Evolutionary conservation across 1,140 invertebrate species (phyloP).

Genomic region (Leptestheria dahalacensis): DNA sequence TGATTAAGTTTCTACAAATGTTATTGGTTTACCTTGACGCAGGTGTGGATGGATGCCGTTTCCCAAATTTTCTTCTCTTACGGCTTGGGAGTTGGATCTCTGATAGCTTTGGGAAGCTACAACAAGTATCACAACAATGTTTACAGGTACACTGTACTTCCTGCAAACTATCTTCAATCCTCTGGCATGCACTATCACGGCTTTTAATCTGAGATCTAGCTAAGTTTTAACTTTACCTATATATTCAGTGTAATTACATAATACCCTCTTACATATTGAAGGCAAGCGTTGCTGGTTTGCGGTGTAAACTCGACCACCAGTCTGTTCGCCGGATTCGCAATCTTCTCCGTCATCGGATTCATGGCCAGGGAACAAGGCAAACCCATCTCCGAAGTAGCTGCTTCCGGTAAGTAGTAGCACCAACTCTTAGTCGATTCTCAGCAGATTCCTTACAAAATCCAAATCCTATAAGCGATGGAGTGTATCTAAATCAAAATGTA

Average conservation of each 20-base stretch:
- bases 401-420: constrained; percentile 48
- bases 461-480: neutral
- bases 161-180: neutral
- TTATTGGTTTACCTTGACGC: constrained; percentile 17
- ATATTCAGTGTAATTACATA: neutral
- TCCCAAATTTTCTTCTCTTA: constrained; percentile 97
- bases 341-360: constrained; percentile 96
- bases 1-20: neutral
- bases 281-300: constrained; percentile 90
- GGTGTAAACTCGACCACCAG: constrained; percentile 89
- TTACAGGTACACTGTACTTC: constrained; percentile 54
- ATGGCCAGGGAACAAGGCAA: constrained; percentile 90
- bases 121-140: constrained; percentile 94
- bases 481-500: constrained; percentile 16
- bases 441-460: no score
- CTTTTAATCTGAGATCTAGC: neutral
- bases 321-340: constrained; percentile 96
- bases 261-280: constrained; percentile 26
- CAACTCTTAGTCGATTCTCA: no score
- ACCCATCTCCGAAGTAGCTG: constrained; percentile 79
- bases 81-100: constrained; percentile 76
- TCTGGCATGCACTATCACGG: neutral
- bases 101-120: constrained; percentile 87
- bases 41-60: constrained; percentile 92
- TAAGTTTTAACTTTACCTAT: no score